phyloP scores from a whole-genome alignment of 2,797 vertebrate species.

The Tapera naevia region DNA sequence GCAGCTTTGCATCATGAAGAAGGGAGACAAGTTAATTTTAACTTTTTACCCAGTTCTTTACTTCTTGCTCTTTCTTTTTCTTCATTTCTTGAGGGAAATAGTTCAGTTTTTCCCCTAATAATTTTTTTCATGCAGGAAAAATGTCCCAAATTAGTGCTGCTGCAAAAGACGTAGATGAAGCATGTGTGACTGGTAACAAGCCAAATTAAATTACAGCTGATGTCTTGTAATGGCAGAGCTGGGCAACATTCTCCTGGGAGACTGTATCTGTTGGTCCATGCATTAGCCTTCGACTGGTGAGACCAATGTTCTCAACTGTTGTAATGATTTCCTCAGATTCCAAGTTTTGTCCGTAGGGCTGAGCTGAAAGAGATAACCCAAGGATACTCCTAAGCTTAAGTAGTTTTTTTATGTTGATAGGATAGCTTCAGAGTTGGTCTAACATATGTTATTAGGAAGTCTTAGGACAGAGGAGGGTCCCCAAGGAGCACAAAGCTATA shows the following conservation, averaged over 20 bases:
- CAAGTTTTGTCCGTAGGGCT: not conserved
- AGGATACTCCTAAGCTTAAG: not conserved
- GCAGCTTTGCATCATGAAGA: not conserved
- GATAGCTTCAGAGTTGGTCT: not conserved
- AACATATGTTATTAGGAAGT: not conserved
- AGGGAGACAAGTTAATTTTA: not conserved
- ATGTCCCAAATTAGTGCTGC: not conserved
- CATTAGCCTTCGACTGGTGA: not conserved
- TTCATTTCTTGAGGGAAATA: not conserved
- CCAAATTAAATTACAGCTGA: not conserved
- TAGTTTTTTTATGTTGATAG: not conserved
- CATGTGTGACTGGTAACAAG: not conserved
- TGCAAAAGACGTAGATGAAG: not conserved
- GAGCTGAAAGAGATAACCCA: not conserved
- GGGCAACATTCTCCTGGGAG: not conserved
- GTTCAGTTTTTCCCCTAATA: not conserved
- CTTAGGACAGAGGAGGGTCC: not conserved
- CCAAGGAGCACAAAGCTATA: not conserved
- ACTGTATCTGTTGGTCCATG: too few species aligned
- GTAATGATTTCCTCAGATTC: not conserved
- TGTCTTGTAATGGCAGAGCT: not conserved
- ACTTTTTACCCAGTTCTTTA: not conserved
- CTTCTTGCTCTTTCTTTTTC: not conserved
- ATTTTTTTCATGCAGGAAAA: not conserved
- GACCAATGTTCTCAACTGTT: not conserved